These are phyloP conservation scores for Nesidiocoris tenuis DNA, from an alignment of 2,888 invertebrate species.

Conservation along the genomic window DNA sequence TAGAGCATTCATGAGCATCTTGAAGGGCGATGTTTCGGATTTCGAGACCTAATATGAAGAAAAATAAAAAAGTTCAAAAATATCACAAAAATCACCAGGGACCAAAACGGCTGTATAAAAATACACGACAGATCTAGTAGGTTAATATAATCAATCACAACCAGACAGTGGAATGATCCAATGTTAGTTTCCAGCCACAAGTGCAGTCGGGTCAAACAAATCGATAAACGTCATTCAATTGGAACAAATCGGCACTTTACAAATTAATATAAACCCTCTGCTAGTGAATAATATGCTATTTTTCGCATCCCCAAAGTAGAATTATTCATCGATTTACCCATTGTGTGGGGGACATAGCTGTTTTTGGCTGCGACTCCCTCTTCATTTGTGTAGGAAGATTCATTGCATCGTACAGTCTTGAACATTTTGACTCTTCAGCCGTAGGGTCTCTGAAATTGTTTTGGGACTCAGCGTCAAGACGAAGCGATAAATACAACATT, in stretches of 20 bases:
- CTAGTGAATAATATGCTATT: no score
- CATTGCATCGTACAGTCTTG: constrained; percentile 78
- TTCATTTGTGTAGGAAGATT: constrained; percentile 78
- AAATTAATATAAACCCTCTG: no score
- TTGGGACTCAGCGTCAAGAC: no score
- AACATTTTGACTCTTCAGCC: constrained; percentile 81
- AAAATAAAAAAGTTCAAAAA: neutral
- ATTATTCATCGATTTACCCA: constrained; percentile 16
- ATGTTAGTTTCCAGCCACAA: no score
- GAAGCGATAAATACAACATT: no score
- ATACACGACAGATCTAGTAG: neutral
- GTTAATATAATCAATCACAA: no score
- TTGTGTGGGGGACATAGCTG: constrained; percentile 21
- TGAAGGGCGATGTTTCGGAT: constrained; percentile 38
- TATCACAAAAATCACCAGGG: neutral
- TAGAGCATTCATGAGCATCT: constrained; percentile 43
- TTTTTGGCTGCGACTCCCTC: constrained; percentile 26
- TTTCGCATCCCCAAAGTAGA: no score
- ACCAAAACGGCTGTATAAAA: neutral
- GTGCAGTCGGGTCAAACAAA: no score
- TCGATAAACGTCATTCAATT: no score
- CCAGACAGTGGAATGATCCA: no score
- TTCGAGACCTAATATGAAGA: constrained; percentile 39
- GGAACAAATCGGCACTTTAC: no score
- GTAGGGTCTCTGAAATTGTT: constrained; percentile 67